Evolutionary conservation across 1,140 invertebrate species (phyloP), one percentile per base, ranked within the genome.

Genomic region (Leucophenga varia): DNA sequence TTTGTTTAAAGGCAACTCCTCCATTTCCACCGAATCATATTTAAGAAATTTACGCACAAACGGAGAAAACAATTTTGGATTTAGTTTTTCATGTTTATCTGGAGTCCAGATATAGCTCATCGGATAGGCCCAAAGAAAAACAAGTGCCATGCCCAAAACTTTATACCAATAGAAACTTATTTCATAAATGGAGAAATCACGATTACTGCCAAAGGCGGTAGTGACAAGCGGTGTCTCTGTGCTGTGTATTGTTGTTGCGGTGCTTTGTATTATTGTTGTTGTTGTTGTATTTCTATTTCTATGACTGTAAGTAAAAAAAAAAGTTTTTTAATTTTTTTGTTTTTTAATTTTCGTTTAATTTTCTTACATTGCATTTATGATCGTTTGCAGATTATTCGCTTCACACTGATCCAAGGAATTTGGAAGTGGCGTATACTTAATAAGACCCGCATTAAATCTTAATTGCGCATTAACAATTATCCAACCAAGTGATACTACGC

Each of bases 381-480:
- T 52, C 38, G 52, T 49, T 28, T 56, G 13, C 1, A 63, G 44
- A 21, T 65, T 54, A 0, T 70, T 56, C 1, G 79, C 75, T 13
- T 79, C 68, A 39, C 87, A 89, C 19, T 81, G 82, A 16, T 82
- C 80, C 5, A 84, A 59, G 0, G 77, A 81, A 2, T 82, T 70
- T 0, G 80, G 77, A 55, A 82, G 79, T 1, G 76, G 71, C 3
- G 2, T 78, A 65, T 69, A 82, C 80, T 18, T 51, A 49, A 61
- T 86, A 77, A 46, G 58, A 1, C 83, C 83, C 2, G 67, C 74
- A 3, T 81, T 81, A 36, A 86, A 81, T 21, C 83, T 79, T 9
- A 85, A 75, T 64, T 91, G 88, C 1, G 85, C 83, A 3, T 87
- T 87, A 19, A 89, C 77, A 3, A 88, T 88, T 17, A 93, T 83